Evolutionary conservation across 2,113 vertebrate species (phyloP).

Genomic region (Rattus rattus): DNA sequence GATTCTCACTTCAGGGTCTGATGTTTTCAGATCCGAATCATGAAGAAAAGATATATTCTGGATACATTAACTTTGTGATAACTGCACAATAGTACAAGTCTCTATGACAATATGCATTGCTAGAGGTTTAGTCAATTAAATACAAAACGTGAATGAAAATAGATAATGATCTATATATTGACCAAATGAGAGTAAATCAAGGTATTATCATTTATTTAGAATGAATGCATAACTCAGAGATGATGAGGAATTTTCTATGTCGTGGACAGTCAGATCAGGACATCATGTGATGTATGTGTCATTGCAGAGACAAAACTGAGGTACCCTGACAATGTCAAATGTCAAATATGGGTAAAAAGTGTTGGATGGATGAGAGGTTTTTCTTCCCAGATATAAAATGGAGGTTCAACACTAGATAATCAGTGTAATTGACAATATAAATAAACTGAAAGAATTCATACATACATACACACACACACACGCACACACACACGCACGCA

Average conservation of each 20-base stretch:
- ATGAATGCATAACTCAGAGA: not conserved
- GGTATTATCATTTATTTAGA: not conserved
- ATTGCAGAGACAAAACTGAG: not conserved
- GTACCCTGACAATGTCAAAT: accelerated
- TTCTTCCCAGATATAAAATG: too few species aligned
- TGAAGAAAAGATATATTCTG: not conserved
- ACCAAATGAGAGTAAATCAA: not conserved
- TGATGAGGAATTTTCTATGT: not conserved
- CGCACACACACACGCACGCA: not conserved
- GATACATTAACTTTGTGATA: not conserved
- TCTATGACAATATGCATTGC: not conserved
- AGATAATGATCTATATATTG: not conserved
- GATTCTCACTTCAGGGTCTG: not conserved
- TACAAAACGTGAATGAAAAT: not conserved
- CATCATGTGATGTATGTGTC: not conserved
- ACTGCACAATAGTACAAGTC: not conserved
- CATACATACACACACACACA: too few species aligned
- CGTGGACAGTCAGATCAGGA: not conserved
- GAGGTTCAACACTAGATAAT: too few species aligned
- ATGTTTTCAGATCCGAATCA: not conserved
- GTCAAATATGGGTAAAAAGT: not conserved
- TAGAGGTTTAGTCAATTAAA: not conserved
- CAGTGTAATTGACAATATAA: too few species aligned
- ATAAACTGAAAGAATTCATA: too few species aligned
- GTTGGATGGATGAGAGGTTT: not conserved